A percentile compares a stretch with the other conserved stretches of the same genome.
phyloP scores from a whole-genome alignment of 2,113 vertebrate species.

The Arvicanthis niloticus region DNA sequence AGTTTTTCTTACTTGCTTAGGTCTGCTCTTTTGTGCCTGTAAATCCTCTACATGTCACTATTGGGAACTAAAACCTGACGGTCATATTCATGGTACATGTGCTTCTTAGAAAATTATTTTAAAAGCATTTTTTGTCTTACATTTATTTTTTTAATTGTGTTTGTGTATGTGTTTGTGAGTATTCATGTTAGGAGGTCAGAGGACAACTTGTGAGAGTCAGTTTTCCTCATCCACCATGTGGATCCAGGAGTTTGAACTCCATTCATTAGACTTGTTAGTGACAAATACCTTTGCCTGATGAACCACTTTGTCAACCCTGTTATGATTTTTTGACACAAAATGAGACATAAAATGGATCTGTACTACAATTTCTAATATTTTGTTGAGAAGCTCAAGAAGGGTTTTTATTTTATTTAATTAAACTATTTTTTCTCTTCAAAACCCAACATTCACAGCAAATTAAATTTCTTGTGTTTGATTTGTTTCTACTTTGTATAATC shows the following conservation, averaged over 20 bases:
- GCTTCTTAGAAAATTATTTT: constrained; percentile 45
- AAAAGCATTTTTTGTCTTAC: neutral
- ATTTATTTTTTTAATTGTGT: neutral
- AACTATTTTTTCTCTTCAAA: constrained; percentile 25
- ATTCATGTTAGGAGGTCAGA: neutral
- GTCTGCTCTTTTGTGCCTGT: neutral
- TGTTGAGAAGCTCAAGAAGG: constrained; percentile 10
- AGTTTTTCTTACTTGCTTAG: neutral
- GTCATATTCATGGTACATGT: neutral
- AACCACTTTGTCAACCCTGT: neutral
- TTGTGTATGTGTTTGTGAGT: neutral
- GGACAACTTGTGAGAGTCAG: neutral
- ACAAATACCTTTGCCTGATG: neutral
- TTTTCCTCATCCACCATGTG: neutral
- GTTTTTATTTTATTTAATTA: constrained; percentile 42
- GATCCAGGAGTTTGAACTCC: neutral
- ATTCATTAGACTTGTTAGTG: neutral
- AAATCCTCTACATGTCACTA: constrained; percentile 19
- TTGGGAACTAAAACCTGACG: constrained; percentile 7
- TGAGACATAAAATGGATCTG: neutral
- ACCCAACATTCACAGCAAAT: constrained; percentile 33
- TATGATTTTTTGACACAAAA: neutral
- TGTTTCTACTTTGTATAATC: constrained; percentile 58
- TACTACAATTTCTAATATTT: constrained; percentile 34
- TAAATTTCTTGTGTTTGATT: constrained; percentile 50